phyloP scores from a whole-genome alignment of 1,140 invertebrate genomes.

The Drosophila littoralis region DNA sequence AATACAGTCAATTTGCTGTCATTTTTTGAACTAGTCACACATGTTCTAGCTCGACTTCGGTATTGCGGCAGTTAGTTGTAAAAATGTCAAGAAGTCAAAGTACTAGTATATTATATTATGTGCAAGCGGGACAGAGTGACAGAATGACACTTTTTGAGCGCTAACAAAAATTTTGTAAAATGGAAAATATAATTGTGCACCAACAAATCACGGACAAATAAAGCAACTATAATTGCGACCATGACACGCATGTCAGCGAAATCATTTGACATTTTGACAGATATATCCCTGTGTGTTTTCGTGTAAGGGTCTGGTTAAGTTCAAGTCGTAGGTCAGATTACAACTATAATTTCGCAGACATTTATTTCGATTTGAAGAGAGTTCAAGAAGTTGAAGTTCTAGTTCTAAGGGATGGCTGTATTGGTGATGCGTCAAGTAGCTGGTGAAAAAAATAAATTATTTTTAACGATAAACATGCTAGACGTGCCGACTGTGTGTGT shows the following conservation, averaged over 20 bases:
- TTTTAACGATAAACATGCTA: neutral
- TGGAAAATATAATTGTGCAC: slow-evolving; percentile 28
- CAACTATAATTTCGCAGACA: slow-evolving; percentile 25
- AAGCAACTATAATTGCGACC: slow-evolving; percentile 39
- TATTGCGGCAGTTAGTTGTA: slow-evolving; percentile 31
- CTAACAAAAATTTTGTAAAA: slow-evolving; percentile 44
- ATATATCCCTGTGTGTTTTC: slow-evolving; percentile 12
- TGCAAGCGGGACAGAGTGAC: slow-evolving; percentile 18
- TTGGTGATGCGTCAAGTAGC: slow-evolving; percentile 5
- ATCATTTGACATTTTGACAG: slow-evolving; percentile 83
- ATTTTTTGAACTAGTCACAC: slow-evolving; percentile 81
- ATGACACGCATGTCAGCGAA: slow-evolving; percentile 68
- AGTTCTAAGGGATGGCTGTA: neutral
- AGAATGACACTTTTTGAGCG: slow-evolving; percentile 59
- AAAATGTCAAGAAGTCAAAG: slow-evolving; percentile 70
- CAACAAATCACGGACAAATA: slow-evolving; percentile 36
- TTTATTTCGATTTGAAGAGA: neutral
- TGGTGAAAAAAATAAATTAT: neutral
- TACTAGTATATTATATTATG: slow-evolving; percentile 53
- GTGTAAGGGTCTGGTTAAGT: slow-evolving; percentile 50
- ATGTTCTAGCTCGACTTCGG: slow-evolving; percentile 62
- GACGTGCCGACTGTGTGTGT: no score
- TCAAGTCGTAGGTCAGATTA: slow-evolving; percentile 57
- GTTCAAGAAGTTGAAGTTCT: slow-evolving; percentile 13
- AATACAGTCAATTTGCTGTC: slow-evolving; percentile 82